These are phyloP conservation scores for Psettodes erumei DNA, from an alignment of 2,113 vertebrate species.

Conservation along the genomic window DNA sequence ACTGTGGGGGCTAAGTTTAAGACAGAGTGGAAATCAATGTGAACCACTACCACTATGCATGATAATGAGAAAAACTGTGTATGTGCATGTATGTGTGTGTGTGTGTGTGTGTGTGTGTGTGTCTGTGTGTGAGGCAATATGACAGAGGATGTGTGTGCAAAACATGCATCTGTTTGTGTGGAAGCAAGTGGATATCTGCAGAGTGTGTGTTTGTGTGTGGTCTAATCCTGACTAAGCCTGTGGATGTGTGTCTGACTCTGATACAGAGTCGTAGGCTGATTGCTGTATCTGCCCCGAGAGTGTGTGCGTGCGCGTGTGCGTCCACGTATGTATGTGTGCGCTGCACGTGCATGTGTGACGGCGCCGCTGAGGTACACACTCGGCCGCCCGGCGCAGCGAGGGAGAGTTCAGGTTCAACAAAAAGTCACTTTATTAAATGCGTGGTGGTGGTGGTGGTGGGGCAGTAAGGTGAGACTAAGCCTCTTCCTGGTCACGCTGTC, in stretches of 20 bases:
- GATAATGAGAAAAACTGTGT: constrained; percentile 67
- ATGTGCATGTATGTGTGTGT: constrained; percentile 32
- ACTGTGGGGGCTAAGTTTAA: constrained; percentile 72
- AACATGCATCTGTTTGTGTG: constrained; percentile 45
- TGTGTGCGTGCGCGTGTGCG: background rate
- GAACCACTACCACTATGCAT: constrained; percentile 75
- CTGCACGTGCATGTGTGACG: constrained; percentile 6
- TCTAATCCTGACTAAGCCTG: constrained; percentile 74
- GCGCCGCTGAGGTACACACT: constrained; percentile 31
- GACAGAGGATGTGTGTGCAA: constrained; percentile 44
- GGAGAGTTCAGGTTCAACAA: constrained; percentile 56
- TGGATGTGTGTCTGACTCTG: constrained; percentile 70
- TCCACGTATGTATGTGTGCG: background rate
- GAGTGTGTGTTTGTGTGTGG: constrained; percentile 50
- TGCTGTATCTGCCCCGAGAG: constrained; percentile 55
- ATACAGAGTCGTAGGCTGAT: constrained; percentile 70
- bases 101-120: constrained; percentile 24
- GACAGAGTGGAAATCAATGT: constrained; percentile 76
- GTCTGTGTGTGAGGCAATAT: constrained; percentile 5
- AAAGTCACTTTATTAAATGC: constrained; percentile 69
- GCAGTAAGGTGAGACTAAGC: constrained; percentile 66
- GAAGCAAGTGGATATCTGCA: constrained; percentile 25
- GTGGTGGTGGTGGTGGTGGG: constrained; percentile 34
- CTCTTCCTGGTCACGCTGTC: constrained; percentile 47
- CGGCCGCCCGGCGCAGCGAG: constrained; percentile 26